A percentile compares a stretch with the other conserved stretches of the same genome.
Conservation (phyloP, 2,888 invertebrate species). For the Elmis aenea region DNA sequence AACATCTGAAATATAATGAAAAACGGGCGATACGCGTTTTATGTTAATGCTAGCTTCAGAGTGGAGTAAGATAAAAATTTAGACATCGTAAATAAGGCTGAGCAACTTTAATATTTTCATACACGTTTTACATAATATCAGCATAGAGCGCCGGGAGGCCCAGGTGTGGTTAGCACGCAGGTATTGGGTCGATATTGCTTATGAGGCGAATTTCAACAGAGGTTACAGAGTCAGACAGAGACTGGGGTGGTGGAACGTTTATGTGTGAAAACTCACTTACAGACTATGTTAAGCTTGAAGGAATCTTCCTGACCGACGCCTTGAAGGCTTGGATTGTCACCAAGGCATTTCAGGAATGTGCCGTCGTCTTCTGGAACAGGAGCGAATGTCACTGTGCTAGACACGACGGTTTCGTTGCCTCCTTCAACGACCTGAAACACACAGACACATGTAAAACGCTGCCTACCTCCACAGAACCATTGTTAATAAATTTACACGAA, state of each 20-base stretch:
- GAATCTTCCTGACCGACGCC: slow-evolving; percentile 75
- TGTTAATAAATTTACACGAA: too few species aligned
- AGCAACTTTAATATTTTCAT: slow-evolving; percentile 25
- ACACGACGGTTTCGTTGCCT: slow-evolving; percentile 66
- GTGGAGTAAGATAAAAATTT: slow-evolving; percentile 21
- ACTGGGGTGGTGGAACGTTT: too few species aligned
- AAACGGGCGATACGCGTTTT: slow-evolving; percentile 36
- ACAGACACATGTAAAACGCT: too few species aligned
- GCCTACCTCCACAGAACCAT: too few species aligned
- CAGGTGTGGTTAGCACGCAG: slow-evolving; percentile 18
- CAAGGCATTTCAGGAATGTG: slow-evolving; percentile 76
- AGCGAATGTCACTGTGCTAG: slow-evolving; percentile 73
- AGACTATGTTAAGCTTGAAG: slow-evolving; percentile 79
- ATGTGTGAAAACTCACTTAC: too few species aligned
- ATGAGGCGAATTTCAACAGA: slow-evolving; percentile 19
- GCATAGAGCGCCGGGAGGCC: slow-evolving; percentile 9
- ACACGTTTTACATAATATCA: slow-evolving; percentile 11
- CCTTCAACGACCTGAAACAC: slow-evolving; percentile 55
- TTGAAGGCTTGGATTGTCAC: slow-evolving; percentile 75
- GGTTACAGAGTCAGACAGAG: too few species aligned
- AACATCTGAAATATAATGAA: slow-evolving; percentile 33
- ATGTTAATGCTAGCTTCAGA: slow-evolving; percentile 32
- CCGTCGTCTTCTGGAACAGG: slow-evolving; percentile 83
- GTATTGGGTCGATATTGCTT: slow-evolving; percentile 20
- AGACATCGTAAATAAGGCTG: slow-evolving; percentile 26